Base-by-base conservation (phyloP, 2,888 invertebrate genomes). In the Sussaba pulchella region DNA sequence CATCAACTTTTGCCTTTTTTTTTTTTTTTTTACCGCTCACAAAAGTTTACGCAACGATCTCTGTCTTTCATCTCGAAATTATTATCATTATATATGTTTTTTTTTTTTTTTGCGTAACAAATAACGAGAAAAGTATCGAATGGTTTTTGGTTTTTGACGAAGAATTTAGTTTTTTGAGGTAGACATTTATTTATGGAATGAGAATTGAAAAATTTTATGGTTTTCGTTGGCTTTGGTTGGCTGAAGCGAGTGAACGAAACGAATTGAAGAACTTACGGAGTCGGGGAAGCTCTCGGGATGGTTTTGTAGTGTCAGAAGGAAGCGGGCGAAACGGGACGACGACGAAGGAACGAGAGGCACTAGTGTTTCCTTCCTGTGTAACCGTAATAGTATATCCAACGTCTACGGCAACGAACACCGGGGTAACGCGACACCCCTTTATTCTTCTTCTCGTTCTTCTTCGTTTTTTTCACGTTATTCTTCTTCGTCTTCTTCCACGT, bases 321-420 rank as follows among this genome's bases (percentile, higher is more conserved):
- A 84, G 74, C 74, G 75, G n/a, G 50, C 78, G 66, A 79, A 75
- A 73, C 70, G 82, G 78, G 73, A 78, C 78, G 80, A 74, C 59
- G 43, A 63, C 54, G 61, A 74, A 69, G 64, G 83, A 73, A 83
- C 77, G 82, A 72, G 80, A 81, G 85, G 84, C 87, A 85, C 90
- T 91, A 91, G 91, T 89, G 89, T 91, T 91, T 91, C 91, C 91
- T 92, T 92, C 91, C 91, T 91, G 91, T 91, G 91, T 91, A 91
- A 91, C 90, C 88, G 88, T 90, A 85, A 31, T 85, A 90, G 88
- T 82, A 64, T 64, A 82, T 86, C 83, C 85, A 84, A 85, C 87
- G 87, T 86, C 85, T 84, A 85, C 84, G 84, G 85, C 86, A 83
- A 69, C 73, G 41, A 66, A 70, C 85, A 81, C 81, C 61, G 81